Conservation (phyloP, 2,113 vertebrate genomes). For the Hemiprocne comata region DNA sequence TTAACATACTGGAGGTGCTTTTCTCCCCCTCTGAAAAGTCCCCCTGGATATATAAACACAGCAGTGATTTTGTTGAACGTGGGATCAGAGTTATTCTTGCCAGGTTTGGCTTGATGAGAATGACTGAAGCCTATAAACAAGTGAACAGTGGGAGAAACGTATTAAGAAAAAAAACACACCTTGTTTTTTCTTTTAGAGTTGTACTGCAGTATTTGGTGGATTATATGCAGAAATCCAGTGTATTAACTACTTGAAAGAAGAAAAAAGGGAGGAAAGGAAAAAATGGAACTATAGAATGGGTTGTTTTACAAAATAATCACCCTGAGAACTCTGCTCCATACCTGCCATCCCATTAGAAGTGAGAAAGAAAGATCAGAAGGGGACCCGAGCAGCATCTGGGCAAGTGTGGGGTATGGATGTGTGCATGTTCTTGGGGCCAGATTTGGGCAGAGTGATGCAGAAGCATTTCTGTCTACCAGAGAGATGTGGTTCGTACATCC, state of each 20-base stretch:
- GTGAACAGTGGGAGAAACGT: constrained; percentile 39
- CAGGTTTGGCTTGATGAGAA: constrained; percentile 48
- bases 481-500: accelerated
- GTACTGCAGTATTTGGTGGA: constrained; percentile 5
- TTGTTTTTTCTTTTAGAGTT: constrained; percentile 45
- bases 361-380: neutral
- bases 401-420: neutral
- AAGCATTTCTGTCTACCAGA: neutral
- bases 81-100: constrained; percentile 10
- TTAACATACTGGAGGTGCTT: constrained; percentile 59
- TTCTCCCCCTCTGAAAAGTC: constrained; percentile 13
- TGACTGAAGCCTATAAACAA: constrained; percentile 53
- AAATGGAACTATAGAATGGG: neutral
- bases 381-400: neutral
- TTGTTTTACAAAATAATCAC: neutral
- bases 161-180: neutral
- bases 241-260: neutral
- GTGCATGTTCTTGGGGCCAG: neutral
- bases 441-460: accelerated
- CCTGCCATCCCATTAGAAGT: neutral
- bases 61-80: constrained; percentile 22
- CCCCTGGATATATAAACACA: constrained; percentile 51
- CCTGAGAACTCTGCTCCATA: neutral
- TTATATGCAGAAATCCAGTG: neutral
- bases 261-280: too few species aligned